Evolutionary conservation across 2,888 invertebrate species (phyloP).

Genomic region (Pristionchus fissidentatus): DNA sequence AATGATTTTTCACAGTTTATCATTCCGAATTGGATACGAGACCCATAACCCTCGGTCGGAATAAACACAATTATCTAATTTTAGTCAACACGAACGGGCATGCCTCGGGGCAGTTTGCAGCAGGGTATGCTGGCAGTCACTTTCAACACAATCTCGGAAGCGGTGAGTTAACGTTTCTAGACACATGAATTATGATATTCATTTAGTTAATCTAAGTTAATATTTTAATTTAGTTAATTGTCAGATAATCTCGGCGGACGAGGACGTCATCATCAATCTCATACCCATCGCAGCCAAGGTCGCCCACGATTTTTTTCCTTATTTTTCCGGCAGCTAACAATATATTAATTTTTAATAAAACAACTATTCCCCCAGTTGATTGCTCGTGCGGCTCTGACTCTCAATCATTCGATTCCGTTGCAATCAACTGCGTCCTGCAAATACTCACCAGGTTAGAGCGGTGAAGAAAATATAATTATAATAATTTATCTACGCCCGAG

Average conservation of each 20-base stretch:
- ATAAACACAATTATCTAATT: slow-evolving; percentile 26
- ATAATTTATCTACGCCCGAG: too few relatives aligned
- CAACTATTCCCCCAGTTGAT: slow-evolving; percentile 57
- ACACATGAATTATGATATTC: slow-evolving; percentile 68
- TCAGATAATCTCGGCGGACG: slow-evolving; percentile 44
- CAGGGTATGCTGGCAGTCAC: slow-evolving; percentile 74
- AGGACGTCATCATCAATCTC: slow-evolving; percentile 25
- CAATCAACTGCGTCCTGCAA: slow-evolving; percentile 68
- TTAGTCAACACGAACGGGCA: slow-evolving; percentile 52
- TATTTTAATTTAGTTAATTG: too few relatives aligned
- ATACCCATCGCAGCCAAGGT: slow-evolving; percentile 38
- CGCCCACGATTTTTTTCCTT: neutral
- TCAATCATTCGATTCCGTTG: slow-evolving; percentile 61
- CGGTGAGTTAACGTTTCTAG: slow-evolving; percentile 69
- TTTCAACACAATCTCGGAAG: slow-evolving; percentile 70
- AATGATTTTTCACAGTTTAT: neutral
- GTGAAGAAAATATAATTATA: too few relatives aligned
- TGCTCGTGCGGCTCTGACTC: slow-evolving; percentile 59
- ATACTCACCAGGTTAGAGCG: slow-evolving; percentile 51
- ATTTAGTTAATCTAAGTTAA: slow-evolving; percentile 59
- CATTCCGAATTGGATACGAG: neutral
- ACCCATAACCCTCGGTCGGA: neutral
- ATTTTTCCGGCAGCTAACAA: neutral
- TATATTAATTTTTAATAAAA: neutral
- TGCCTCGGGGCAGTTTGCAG: slow-evolving; percentile 44